Percentiles rank a stretch among this genome's conserved stretches.
Evolutionary conservation across 1,140 invertebrate genomes (phyloP).

Genomic region (Drosophila paulistorum): DNA sequence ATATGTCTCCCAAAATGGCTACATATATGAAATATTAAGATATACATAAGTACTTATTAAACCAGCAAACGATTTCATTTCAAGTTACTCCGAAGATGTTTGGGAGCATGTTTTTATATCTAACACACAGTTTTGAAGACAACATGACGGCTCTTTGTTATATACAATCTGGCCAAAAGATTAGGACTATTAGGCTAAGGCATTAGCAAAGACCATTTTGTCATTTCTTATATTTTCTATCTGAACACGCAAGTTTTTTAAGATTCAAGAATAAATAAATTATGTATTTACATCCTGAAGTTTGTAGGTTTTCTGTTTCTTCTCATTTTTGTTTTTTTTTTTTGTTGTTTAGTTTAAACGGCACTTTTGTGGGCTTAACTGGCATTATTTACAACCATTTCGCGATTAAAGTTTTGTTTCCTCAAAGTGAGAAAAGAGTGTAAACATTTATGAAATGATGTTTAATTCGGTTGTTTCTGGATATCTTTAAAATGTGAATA

Average conservation of each 20-base stretch:
- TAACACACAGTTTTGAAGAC: too few species aligned
- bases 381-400: neutral
- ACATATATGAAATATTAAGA: neutral
- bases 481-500: neutral
- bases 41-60: neutral
- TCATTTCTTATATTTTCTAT: too few species aligned
- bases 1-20: neutral
- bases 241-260: neutral
- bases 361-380: neutral
- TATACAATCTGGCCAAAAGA: neutral
- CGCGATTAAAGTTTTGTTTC: neutral
- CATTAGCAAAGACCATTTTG: neutral
- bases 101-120: neutral
- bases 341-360: neutral
- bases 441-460: neutral
- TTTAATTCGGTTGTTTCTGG: neutral
- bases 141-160: too few species aligned
- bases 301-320: neutral
- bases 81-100: neutral
- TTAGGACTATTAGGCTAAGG: neutral
- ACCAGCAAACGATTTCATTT: constrained; percentile 1
- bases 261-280: neutral
- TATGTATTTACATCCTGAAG: constrained; percentile 2
- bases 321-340: too few species aligned
- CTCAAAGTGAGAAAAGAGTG: neutral